Evolutionary conservation across 2,888 invertebrate genomes (phyloP).

Genomic region (Habroteleia sp.): DNA sequence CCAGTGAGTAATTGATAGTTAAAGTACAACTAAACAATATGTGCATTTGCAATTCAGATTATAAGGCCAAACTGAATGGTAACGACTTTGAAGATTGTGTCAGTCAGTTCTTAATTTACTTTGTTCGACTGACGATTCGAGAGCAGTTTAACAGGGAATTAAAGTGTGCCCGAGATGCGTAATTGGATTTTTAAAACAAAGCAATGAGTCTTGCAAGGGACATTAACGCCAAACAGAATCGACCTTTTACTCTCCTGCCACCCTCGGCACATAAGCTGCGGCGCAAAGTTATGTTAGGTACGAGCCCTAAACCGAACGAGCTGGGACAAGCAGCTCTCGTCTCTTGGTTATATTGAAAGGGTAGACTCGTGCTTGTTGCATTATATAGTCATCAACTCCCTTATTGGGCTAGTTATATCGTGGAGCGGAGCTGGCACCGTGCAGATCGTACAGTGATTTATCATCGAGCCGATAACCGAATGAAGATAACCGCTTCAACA

Average conservation of each 20-base stretch:
- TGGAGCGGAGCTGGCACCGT: constrained; percentile 61
- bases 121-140: too few relatives aligned
- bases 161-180: constrained; percentile 6
- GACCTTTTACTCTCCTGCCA: constrained; percentile 49
- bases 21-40: too few relatives aligned
- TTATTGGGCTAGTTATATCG: constrained; percentile 72
- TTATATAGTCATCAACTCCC: constrained; percentile 76
- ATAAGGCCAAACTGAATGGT: too few relatives aligned
- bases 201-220: constrained; percentile 54
- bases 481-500: constrained; percentile 72
- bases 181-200: constrained; percentile 44
- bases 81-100: too few relatives aligned
- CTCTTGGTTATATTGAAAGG: constrained; percentile 67
- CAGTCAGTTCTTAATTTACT: too few relatives aligned
- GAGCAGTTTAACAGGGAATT: constrained; percentile 13
- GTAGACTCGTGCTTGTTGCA: constrained; percentile 68
- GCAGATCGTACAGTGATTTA: constrained; percentile 75
- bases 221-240: constrained; percentile 64
- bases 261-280: constrained; percentile 44
- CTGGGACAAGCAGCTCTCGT: constrained; percentile 50
- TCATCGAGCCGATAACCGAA: constrained; percentile 75
- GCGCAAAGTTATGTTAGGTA: constrained; percentile 37
- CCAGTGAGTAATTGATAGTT: too few relatives aligned
- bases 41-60: too few relatives aligned
- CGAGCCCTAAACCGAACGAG: constrained; percentile 48